Evolutionary conservation across 1,140 invertebrate genomes (phyloP), one percentile per base, ranked within the genome.

Genomic region (Paramacrobiotus metropolitanus): DNA sequence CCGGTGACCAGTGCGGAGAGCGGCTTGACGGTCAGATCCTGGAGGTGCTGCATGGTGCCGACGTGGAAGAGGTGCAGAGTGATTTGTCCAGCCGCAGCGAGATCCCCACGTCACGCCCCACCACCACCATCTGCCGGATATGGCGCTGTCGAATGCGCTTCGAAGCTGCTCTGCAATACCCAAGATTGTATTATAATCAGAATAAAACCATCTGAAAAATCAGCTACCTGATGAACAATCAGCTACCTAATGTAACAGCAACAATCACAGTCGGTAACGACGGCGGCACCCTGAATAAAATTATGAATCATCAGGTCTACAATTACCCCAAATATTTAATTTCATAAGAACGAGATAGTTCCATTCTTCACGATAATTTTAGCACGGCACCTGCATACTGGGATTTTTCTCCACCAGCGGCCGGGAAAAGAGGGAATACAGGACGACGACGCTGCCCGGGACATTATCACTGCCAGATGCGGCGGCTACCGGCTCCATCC

Each of bases 1-100:
- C 82, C 92, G 31, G 98, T 78, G 90, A 98, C 96, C 77, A 96
- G 95, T 68, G 86, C 93, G 62, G 98, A 90, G 69, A 95, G 96
- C 0, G 94, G 93, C 71, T 98, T 93, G 65, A 99, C 95, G 70
- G 98, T 93, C 4, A 99, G 89, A 74, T 98, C 93, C 70, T 89
- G 89, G 45, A 98, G 77, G 76, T 98, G 92, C 70, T 95, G 83
- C 72, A 92, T 87, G 1, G 91, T 96, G 70, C 92, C 84, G 34
- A 92, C 89, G 73, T 95, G 89, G 74, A 94, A 98, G 21, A 99
- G 76, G 62, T 93, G 78, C 44, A 99, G 73, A 0, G 93, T 95
- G 20, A n/a, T n/a, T 89, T 95, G 71, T 98, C 94, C 67, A 97
- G 76, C 65, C 87, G 75, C 66, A 94, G 90, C 44, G 87, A 90